Base-by-base conservation (phyloP, 2,113 vertebrate species). In the Chitala chitala region DNA sequence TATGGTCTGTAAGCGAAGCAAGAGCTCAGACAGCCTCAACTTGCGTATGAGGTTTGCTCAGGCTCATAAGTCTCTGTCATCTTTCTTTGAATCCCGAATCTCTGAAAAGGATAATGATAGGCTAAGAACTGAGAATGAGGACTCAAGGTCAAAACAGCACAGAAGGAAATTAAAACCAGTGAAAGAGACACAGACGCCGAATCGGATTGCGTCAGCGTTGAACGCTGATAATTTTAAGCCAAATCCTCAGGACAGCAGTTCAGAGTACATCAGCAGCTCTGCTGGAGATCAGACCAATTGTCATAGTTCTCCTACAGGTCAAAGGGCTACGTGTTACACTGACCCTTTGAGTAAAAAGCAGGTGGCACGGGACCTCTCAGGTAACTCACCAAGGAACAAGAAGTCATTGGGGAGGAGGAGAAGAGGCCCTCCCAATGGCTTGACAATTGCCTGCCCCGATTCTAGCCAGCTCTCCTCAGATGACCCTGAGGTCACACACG, bases 1-100 rank as follows among this genome's bases (percentile, higher is more conserved):
- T 42, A 87, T 82, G 26, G 78, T 80, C 20, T 76, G 77, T 56
- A 92, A 87, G 78, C 87, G 84, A 75, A 88, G 83, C 71, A 92
- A 88, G 85, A 88, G 13, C 50, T 79, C 83, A 0, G 92, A 94
- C 40, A 86, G 85, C 59, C 90, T 92, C 71, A 92, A 87, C 61
- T 84, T 95, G 31, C 87, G 79, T 56, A 89, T 90, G 72, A 89
- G 87, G 38, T 75, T 94, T 17, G 89, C 91, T 69, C 90, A 89
- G 78, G 93, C 93, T 9, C 93, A 94, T 20, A 93, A 89, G 81
- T 93, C 94, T 1, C 85, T 95, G 3, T 91, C 91, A 15, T 92
- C 86, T 46, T 89, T 95, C 31, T 94, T 95, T 82, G 94, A 95
- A 80, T 87, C 88, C 12, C 92, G 79, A 74, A 83, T 78, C 44